These are phyloP conservation scores for Clarias batrachus DNA, from an alignment of 2,113 vertebrate species.

Conservation along the genomic window DNA sequence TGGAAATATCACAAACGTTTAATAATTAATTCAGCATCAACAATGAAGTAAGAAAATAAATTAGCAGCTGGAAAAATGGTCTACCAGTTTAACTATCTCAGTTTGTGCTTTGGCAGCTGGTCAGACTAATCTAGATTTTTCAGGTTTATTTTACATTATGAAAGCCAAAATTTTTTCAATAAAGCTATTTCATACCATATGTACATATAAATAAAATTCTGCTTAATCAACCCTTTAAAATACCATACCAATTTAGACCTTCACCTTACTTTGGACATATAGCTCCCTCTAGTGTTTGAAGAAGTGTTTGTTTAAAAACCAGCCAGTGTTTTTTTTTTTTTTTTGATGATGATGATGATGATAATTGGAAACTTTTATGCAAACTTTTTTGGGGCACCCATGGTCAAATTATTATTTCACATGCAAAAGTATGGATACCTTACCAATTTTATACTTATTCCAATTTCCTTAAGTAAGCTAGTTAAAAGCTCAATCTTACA, in stretches of 20 bases:
- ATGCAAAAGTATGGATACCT: background rate
- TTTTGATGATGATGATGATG: no score
- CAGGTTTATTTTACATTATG: background rate
- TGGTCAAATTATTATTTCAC: background rate
- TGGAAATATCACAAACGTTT: background rate
- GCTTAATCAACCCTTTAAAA: background rate
- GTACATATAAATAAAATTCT: background rate
- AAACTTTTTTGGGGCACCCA: background rate
- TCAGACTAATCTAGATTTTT: background rate
- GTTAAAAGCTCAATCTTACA: background rate
- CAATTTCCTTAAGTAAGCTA: background rate
- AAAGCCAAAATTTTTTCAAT: background rate
- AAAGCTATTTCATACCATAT: background rate
- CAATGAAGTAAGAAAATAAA: background rate
- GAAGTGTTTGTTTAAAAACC: background rate
- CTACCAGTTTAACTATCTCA: background rate
- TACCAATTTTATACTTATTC: background rate
- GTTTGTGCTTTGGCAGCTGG: background rate
- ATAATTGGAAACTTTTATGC: background rate
- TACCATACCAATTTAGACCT: background rate
- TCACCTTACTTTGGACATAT: constrained; percentile 17
- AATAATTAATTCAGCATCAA: background rate
- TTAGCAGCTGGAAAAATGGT: background rate
- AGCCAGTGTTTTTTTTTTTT: background rate
- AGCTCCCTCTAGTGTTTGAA: constrained; percentile 37